These are phyloP conservation scores for Eubasilissa splendida DNA, from an alignment of 2,888 invertebrate species.

Conservation along the genomic window DNA sequence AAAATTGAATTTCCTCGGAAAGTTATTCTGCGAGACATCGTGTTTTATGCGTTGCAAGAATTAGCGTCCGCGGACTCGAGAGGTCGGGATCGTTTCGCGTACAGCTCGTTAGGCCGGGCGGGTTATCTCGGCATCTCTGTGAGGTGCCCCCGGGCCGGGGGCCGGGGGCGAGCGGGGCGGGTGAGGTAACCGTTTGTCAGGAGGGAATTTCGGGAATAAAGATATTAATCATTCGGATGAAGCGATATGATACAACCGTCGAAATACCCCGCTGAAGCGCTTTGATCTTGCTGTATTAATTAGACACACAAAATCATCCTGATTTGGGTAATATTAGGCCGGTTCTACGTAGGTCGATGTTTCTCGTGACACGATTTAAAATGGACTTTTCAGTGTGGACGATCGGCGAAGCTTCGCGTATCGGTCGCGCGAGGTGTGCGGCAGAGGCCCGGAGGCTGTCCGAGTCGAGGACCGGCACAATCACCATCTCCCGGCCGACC, in stretches of 20 bases:
- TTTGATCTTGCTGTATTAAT: not conserved
- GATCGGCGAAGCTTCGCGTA: not conserved
- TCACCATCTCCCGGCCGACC: slow-evolving; percentile 19
- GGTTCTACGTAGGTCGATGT: not conserved
- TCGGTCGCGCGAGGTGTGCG: slow-evolving; percentile 1
- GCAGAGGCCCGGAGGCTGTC: not conserved
- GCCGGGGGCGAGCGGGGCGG: slow-evolving; percentile 17
- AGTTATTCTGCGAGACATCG: too few relatives aligned
- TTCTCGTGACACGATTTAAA: not conserved
- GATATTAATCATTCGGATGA: slow-evolving; percentile 25
- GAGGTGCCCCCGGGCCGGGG: slow-evolving; percentile 44
- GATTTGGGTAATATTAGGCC: too few relatives aligned
- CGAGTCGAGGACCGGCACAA: not conserved
- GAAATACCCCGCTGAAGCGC: not conserved
- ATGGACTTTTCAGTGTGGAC: not conserved
- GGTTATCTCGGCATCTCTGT: slow-evolving; percentile 45
- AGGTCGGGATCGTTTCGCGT: slow-evolving; percentile 20
- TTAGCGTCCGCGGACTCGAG: not conserved
- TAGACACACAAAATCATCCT: not conserved
- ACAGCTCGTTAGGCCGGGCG: slow-evolving; percentile 43
- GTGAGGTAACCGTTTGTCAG: slow-evolving; percentile 8
- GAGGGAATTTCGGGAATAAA: slow-evolving; percentile 14
- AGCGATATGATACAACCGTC: slow-evolving; percentile 24
- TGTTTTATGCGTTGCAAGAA: not conserved
- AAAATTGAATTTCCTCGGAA: too few relatives aligned